phyloP scores from a whole-genome alignment of 2,888 invertebrate species.

The Trilocha varians region DNA sequence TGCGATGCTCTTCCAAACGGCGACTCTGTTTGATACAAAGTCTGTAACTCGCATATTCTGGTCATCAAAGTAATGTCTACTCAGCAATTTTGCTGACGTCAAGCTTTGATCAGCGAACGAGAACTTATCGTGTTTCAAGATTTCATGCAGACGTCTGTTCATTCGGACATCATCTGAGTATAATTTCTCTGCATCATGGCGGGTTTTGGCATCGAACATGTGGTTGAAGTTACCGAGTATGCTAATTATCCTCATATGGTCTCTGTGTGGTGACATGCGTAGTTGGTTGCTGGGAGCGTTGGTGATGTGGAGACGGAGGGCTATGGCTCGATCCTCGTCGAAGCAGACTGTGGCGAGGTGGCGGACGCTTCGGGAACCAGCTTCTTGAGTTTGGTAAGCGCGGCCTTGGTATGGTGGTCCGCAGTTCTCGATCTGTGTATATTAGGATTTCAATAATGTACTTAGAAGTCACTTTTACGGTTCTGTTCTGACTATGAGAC shows the following conservation, averaged over 20 bases:
- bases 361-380: constrained; percentile 16
- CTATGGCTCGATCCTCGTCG: constrained; percentile 45
- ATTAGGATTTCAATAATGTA: too few relatives aligned
- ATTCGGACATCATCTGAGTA: constrained; percentile 46
- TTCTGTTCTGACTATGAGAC: too few relatives aligned
- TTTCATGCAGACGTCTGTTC: constrained; percentile 41
- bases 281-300: constrained; percentile 26
- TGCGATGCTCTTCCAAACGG: constrained; percentile 51
- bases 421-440: constrained; percentile 42
- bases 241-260: constrained; percentile 37
- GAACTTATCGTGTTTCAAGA: constrained; percentile 37
- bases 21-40: constrained; percentile 47
- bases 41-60: constrained; percentile 47
- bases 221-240: constrained; percentile 62
- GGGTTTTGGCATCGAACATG: constrained; percentile 56
- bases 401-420: constrained; percentile 49
- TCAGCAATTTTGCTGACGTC: constrained; percentile 37
- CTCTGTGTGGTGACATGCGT: constrained; percentile 32
- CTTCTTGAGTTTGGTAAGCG: constrained; percentile 38
- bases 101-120: constrained; percentile 45
- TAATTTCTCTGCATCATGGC: constrained; percentile 46
- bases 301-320: constrained; percentile 25
- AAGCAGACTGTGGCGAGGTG: constrained; percentile 54
- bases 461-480: too few relatives aligned
- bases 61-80: constrained; percentile 44